Evolutionary conservation across 92 coral and sea anemone genomes (phyloP).

Genomic region (Umimayanthus chanpuru): DNA sequence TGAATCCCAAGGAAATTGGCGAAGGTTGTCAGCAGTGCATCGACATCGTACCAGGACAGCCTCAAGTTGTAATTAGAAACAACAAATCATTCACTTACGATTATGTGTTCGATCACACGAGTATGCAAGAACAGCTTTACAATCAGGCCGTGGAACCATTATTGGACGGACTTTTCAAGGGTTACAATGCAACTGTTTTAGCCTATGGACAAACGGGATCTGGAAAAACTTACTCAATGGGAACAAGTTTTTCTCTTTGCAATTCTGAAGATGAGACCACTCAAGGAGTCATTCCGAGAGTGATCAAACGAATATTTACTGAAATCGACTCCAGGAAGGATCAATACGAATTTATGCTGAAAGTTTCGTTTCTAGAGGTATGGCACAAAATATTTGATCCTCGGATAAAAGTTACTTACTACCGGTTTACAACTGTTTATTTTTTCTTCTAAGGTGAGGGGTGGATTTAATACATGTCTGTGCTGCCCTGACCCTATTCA

Average conservation of each 20-base stretch:
- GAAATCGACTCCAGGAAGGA: conserved; percentile 75
- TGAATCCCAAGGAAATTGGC: conserved; percentile 76
- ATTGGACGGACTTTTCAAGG: conserved; percentile 78
- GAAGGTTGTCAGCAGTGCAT: conserved; percentile 94
- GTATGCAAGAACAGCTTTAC: conserved; percentile 77
- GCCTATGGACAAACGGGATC: conserved; percentile 99
- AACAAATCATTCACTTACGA: conserved; percentile 95
- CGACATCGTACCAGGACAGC: conserved; percentile 75
- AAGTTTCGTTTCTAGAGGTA: conserved; percentile 94
- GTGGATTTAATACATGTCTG: no score
- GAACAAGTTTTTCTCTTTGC: conserved; percentile 80
- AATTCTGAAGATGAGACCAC: conserved; percentile 61
- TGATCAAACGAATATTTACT: conserved; percentile 66
- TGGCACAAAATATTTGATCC: not conserved
- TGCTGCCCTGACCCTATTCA: no score
- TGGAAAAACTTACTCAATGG: conserved; percentile 96
- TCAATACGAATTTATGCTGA: conserved; percentile 71
- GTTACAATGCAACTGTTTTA: conserved; percentile 93
- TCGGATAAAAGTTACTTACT: no score
- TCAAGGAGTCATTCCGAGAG: conserved; percentile 89
- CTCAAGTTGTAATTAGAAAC: conserved; percentile 89
- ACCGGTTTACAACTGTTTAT: no score
- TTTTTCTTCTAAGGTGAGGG: no score
- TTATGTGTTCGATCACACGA: conserved; percentile 72
- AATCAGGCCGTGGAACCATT: conserved; percentile 76